Evolutionary conservation across 2,888 invertebrate species (phyloP), one percentile per base, ranked within the genome.

Genomic region (Chloroclysta siterata): DNA sequence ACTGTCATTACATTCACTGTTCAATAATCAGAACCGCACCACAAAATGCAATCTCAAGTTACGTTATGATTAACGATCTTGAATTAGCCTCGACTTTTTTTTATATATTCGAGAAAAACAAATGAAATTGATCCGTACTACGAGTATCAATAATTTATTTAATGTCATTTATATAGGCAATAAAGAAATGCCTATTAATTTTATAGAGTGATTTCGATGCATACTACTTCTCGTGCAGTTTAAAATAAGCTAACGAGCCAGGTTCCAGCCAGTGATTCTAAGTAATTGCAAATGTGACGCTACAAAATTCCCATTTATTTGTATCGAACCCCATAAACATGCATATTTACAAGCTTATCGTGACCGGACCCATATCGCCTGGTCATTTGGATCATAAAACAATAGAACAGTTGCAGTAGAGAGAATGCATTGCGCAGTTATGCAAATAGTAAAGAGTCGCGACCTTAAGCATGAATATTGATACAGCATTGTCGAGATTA

Each of bases 311-410:
- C 29, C 15, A 62, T 63, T 42, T 62, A 68, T 68, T 68, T 72
- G 73, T 77, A 78, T 77, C 70, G 72, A 75, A 77, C 71, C 77
- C 71, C 74, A 77, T 79, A 79, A 80, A 78, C 78, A 76, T 74
- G 72, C 71, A 81, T 85, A 87, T 86, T 82, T 83, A 84, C 88
- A 88, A 82, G 86, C 80, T 85, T 87, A 89, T 90, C 91, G 91
- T 92, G 91, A 91, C 89, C 81, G 78, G 81, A 81, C 80, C 84
- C 80, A 86, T 85, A 89, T 89, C 88, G 88, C 85, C 82, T 86
- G 91, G 90, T 92, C 91, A 92, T 90, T 91, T 90, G 87, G 92
- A 90, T 90, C 90, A 90, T 92, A 90, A 91, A 90, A 91, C 91
- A 91, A 92, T 92, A 90, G 90, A 89, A 89, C 90, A 88, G 90